phyloP scores from a whole-genome alignment of 2,888 invertebrate species.

The Hemistola chrysoprasaria region DNA sequence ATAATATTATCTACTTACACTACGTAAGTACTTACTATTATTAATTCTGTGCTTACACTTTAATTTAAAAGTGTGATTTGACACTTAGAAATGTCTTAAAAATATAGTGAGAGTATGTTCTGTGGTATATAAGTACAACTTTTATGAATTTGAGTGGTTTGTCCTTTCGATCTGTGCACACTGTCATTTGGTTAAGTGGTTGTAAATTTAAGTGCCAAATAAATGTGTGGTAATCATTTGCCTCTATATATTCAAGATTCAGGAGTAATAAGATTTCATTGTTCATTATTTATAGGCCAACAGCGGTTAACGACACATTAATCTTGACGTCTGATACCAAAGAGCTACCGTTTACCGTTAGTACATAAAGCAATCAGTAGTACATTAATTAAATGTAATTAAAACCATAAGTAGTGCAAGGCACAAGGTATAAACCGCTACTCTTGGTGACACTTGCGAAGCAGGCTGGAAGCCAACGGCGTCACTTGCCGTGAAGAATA shows the following conservation, averaged over 20 bases:
- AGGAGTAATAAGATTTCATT: conserved; percentile 8
- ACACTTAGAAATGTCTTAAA: too few species aligned
- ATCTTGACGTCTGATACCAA: conserved; percentile 4
- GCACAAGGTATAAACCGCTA: conserved; percentile 65
- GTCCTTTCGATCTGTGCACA: neutral
- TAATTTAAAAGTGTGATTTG: too few species aligned
- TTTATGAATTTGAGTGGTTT: too few species aligned
- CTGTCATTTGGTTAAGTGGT: neutral
- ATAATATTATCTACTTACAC: too few species aligned
- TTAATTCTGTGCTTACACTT: too few species aligned
- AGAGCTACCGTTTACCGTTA: conserved; percentile 21
- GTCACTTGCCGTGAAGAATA: conserved; percentile 45
- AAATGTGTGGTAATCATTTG: conserved; percentile 1
- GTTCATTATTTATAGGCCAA: conserved; percentile 7
- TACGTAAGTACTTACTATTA: too few species aligned
- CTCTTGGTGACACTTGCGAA: conserved; percentile 66
- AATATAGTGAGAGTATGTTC: too few species aligned
- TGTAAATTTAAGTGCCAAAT: conserved; percentile 13
- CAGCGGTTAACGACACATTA: conserved; percentile 8
- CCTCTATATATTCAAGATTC: conserved; percentile 8
- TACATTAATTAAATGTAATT: conserved; percentile 55
- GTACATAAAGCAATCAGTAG: conserved; percentile 31
- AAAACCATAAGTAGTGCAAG: conserved; percentile 72
- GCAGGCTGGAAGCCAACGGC: conserved; percentile 53
- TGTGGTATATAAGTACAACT: too few species aligned